Evolutionary conservation across 2,113 vertebrate genomes (phyloP).

Genomic region (Vanacampus margaritifer): DNA sequence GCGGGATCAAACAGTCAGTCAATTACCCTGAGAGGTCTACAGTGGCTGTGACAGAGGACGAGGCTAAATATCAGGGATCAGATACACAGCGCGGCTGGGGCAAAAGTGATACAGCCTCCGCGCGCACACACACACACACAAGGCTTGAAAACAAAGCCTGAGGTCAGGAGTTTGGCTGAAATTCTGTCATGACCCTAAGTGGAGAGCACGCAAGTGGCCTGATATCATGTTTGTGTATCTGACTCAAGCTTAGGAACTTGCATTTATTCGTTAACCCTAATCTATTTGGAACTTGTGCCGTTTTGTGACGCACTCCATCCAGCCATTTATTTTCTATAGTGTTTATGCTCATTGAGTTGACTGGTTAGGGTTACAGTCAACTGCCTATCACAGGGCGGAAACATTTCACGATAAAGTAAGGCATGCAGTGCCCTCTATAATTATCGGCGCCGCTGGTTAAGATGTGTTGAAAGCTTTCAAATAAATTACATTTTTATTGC

Average conservation of each 20-base stretch:
- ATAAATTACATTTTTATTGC: no score
- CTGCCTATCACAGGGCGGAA: no score
- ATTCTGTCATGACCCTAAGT: slow-evolving; percentile 29
- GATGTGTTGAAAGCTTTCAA: no score
- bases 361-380: no score
- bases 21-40: slow-evolving; percentile 70
- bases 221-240: slow-evolving; percentile 15
- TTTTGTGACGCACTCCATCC: no score
- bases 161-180: slow-evolving; percentile 24
- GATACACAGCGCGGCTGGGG: slow-evolving; percentile 57
- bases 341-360: no score
- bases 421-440: no score
- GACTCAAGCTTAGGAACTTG: neutral
- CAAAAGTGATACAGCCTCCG: slow-evolving; percentile 43
- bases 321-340: no score
- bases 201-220: slow-evolving; percentile 16
- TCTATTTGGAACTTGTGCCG: no score
- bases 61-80: slow-evolving; percentile 53
- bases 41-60: slow-evolving; percentile 57
- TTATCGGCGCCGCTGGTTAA: no score
- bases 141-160: slow-evolving; percentile 38
- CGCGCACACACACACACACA: slow-evolving; percentile 36
- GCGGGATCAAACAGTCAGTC: slow-evolving; percentile 59
- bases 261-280: no score
- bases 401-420: no score